Evolutionary conservation across 1,140 invertebrate genomes (phyloP), one percentile per base, ranked within the genome.

Genomic region (Trachelipus rathkii): DNA sequence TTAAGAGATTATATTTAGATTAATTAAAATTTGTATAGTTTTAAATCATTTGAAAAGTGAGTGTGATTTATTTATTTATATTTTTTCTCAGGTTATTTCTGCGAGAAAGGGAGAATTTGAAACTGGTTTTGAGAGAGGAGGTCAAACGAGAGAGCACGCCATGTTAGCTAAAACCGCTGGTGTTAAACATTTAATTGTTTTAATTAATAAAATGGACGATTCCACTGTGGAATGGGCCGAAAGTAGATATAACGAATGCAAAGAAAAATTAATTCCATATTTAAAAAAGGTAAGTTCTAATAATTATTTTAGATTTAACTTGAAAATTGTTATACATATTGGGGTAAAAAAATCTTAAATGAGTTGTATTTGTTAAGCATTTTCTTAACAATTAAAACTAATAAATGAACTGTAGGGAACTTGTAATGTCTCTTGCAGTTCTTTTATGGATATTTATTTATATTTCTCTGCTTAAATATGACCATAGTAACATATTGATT

Each of bases 151-250:
- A 84, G 98, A 99, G 84, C 98, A 99, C 84, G 97, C 98, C 76
- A 99, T 99, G 97, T 90, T 99, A 82, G 97, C 97, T 10, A 99
- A 99, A 87, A 99, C 98, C 6, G 96, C 96, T 19, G 98, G 98
- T 75, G 97, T 99, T 5, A 97, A 96, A 86, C 96, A 98, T 88
- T 88, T 99, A 82, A 92, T 99, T 78, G 96, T 99, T 78, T 89
- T 99, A 81, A 96, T 99, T 74, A 99, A 99, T 89, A 99, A 99
- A 90, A 99, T 99, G 98, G 98, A 99, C 87, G 96, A 98, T 85
- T 95, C 96, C 7, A 99, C 98, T 19, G 98, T 99, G 0, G 91
- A 95, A 84, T 99, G 97, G 97, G 92, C 95, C 82, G 94, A 98
- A 87, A 89, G 88, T 79, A 91, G 95, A 82, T 91, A 88, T 80